A percentile compares a stretch with the other conserved stretches of the same genome.
Conservation (phyloP, 1,140 invertebrate species). For the Drosophila lini region DNA sequence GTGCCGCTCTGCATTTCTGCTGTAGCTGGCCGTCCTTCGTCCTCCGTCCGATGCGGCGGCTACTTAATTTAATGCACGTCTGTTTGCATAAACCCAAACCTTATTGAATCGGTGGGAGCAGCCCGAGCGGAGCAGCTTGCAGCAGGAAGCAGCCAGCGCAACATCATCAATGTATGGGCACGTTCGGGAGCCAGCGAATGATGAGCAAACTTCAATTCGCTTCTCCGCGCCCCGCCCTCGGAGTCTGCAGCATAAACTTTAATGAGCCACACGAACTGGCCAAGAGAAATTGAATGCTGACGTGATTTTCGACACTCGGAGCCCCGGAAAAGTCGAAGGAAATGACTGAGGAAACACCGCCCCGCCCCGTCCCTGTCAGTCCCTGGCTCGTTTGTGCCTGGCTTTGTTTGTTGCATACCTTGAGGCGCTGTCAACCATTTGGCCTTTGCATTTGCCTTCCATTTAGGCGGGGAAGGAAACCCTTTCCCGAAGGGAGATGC, state of each 20-base stretch:
- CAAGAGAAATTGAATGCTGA: conserved; percentile 77
- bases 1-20: conserved; percentile 61
- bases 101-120: conserved; percentile 69
- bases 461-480: conserved; percentile 29
- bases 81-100: conserved; percentile 81
- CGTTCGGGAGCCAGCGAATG: conserved; percentile 67
- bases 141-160: conserved; percentile 9
- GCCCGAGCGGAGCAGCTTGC: conserved; percentile 24
- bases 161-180: conserved; percentile 80
- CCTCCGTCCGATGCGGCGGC: conserved; percentile 58
- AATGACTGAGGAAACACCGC: conserved; percentile 30
- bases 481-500: conserved; percentile 34
- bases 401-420: conserved; percentile 72
- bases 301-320: conserved; percentile 66
- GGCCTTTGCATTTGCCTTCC: conserved; percentile 77
- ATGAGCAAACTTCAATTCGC: conserved; percentile 79
- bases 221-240: conserved; percentile 12
- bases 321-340: conserved; percentile 34
- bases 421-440: conserved; percentile 64
- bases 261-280: conserved; percentile 77
- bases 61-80: conserved; percentile 82
- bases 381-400: conserved; percentile 13
- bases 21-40: conserved; percentile 21
- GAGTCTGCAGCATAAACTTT: conserved; percentile 74
- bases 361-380: not conserved